Evolutionary conservation across 1,140 invertebrate genomes (phyloP).

Genomic region (Heterodera carotae): DNA sequence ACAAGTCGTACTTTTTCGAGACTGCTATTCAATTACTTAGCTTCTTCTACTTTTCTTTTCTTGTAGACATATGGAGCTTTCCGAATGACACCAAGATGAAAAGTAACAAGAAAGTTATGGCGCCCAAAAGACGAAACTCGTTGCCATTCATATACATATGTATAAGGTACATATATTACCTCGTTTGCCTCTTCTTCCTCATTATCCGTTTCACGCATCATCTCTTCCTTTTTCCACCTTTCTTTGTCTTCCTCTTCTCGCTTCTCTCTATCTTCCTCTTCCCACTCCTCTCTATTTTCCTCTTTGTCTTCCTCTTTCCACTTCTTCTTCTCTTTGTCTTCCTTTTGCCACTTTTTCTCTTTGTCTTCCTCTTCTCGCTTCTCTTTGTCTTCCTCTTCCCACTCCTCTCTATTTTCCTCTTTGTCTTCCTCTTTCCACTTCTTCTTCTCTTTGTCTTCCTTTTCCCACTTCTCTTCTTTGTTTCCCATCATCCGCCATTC

Average conservation of each 20-base stretch:
- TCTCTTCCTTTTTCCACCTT: background rate
- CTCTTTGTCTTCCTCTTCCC: background rate
- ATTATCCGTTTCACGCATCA: background rate
- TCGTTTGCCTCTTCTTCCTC: background rate
- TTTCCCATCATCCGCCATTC: background rate
- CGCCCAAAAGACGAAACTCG: too few species aligned
- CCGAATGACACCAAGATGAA: too few species aligned
- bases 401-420: background rate
- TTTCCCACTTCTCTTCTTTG: background rate
- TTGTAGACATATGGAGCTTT: too few species aligned
- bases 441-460: too few species aligned
- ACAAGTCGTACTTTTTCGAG: too few species aligned
- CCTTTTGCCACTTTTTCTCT: background rate
- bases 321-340: background rate
- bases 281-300: background rate
- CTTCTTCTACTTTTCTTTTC: too few species aligned
- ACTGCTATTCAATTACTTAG: too few species aligned
- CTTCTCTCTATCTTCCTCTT: background rate
- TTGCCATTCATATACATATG: background rate
- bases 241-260: background rate
- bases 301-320: background rate
- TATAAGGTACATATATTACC: too few species aligned
- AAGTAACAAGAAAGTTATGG: too few species aligned
- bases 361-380: background rate
- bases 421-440: background rate